Percentiles rank a stretch among this genome's conserved stretches.
phyloP scores from a whole-genome alignment of 1,140 invertebrate species.

The Drosophila nasuta region DNA sequence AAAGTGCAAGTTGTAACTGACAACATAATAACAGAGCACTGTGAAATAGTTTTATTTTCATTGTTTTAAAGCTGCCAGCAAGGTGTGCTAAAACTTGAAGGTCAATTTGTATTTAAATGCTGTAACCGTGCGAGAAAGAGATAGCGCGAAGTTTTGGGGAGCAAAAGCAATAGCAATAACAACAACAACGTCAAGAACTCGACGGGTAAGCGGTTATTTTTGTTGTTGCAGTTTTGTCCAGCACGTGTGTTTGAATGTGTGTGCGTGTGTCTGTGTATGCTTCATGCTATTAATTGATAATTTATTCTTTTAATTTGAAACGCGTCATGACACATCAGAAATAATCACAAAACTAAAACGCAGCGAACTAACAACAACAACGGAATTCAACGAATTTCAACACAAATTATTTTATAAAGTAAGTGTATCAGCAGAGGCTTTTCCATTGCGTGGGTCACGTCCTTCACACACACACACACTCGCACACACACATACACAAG shows the following conservation, averaged over 20 bases:
- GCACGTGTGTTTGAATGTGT: slow-evolving; percentile 12
- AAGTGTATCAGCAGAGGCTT: not conserved
- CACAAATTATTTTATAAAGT: slow-evolving; percentile 19
- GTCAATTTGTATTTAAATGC: slow-evolving; percentile 29
- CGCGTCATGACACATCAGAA: slow-evolving; percentile 42
- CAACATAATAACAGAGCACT: not conserved
- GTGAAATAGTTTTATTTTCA: not conserved
- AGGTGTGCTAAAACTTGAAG: slow-evolving; percentile 33
- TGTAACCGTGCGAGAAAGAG: slow-evolving; percentile 17
- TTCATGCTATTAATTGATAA: slow-evolving; percentile 29
- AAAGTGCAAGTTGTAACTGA: not conserved
- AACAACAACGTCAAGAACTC: slow-evolving; percentile 1
- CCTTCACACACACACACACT: slow-evolving; percentile 19
- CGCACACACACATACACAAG: not conserved
- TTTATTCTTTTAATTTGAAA: slow-evolving; percentile 34
- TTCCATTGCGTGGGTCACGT: not conserved
- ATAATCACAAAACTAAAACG: slow-evolving; percentile 5
- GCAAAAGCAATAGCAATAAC: slow-evolving; percentile 18
- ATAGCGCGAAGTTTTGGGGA: slow-evolving; percentile 21
- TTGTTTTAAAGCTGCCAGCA: not conserved
- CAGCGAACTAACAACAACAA: not conserved
- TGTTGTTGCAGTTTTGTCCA: slow-evolving; percentile 39
- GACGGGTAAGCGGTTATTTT: not conserved
- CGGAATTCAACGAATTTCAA: not conserved
- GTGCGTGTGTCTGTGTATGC: slow-evolving; percentile 15